Conservation (phyloP, 2,113 vertebrate species). For the Chloropsis cyanopogon region DNA sequence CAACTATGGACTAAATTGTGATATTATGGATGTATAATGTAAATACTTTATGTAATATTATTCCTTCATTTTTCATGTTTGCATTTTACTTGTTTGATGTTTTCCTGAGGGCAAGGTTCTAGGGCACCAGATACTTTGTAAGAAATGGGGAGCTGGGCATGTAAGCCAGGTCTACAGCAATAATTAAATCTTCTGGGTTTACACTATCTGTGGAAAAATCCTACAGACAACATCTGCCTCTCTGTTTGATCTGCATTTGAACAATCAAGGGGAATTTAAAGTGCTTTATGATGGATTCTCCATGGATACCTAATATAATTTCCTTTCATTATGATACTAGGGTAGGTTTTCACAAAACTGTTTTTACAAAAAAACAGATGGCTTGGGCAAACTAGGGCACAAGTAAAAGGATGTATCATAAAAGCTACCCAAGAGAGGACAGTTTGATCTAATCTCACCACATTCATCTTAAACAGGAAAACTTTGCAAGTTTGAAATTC, state of each 20-base stretch:
- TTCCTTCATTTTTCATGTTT: neutral
- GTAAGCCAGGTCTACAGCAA: neutral
- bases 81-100: neutral
- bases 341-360: neutral
- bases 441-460: neutral
- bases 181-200: neutral
- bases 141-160: neutral
- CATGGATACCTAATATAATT: neutral
- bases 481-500: neutral
- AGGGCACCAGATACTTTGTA: neutral
- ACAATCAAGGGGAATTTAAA: neutral
- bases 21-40: neutral
- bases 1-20: neutral
- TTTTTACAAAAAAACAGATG: neutral
- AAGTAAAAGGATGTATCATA: neutral
- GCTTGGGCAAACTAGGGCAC: neutral
- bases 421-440: neutral
- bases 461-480: neutral
- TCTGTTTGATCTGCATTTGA: neutral
- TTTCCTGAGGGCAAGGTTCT: neutral
- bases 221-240: neutral
- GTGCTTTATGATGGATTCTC: neutral
- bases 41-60: neutral
- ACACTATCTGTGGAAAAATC: neutral
- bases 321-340: neutral